Evolutionary conservation across 1,140 invertebrate species (phyloP), one percentile per base, ranked within the genome.

Genomic region (Hydropsyche tenuis): DNA sequence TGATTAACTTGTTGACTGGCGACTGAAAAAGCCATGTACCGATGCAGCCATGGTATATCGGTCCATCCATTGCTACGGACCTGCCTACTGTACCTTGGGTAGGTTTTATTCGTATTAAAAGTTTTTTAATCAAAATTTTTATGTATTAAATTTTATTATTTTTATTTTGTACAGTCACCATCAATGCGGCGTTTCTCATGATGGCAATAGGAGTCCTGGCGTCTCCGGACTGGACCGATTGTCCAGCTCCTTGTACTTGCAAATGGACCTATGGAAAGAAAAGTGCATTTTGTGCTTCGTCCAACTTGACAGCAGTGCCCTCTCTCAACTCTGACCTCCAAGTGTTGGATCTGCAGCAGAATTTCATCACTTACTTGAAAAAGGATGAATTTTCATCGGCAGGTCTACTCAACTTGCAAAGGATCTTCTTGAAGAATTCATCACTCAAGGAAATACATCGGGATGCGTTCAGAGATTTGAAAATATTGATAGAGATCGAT

Each of bases 191-290:
- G 12, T 64, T 77, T 37, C 68, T 77, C 42, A 25, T 72, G 51
- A 75, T 75, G 73, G 7, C 43, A n/a, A 75, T 63, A 23, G 25
- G 62, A 66, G 68, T 64, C 37, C 37, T 43, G 65, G 76, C 76
- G 43, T 74, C 76, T 71, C 76, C 76, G 30, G 91, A 92, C 79
- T 92, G 91, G 90, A 90, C 89, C 3, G 89, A 90, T 75, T 94
- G 92, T 80, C 91, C 91, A 9, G 80, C 83, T 1, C 88, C 90
- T 37, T 94, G 92, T 80, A 87, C 87, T 66, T 94, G 92, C 84
- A 93, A 92, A 81, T 94, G 93, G 93, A 90, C 90, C 9, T 90
- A 89, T 18, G 92, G 92, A n/a, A 93, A 93, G 79, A 92, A 92
- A 79, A 92, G 91, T 0, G 92, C 92, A 7, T 84, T 92, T n/a